Conservation (phyloP, 2,888 invertebrate species). For the Stenchaetothrips biformis region DNA sequence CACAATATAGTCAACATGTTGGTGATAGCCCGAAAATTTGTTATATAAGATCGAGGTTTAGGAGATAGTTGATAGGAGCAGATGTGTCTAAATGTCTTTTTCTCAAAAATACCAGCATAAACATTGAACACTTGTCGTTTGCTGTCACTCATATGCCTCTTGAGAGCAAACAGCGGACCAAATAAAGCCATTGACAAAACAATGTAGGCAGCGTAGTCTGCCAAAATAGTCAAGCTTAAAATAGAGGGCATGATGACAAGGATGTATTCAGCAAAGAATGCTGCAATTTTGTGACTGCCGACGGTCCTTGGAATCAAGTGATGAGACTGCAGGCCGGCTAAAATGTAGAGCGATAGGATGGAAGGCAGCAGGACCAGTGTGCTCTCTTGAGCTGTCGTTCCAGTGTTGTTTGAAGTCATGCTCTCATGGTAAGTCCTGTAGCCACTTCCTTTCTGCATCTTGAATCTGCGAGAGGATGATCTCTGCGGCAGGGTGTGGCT, state of each 20-base stretch:
- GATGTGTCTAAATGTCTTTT: constrained; percentile 42
- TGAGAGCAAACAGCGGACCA: constrained; percentile 28
- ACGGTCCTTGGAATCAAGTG: neutral
- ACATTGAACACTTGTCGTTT: constrained; percentile 29
- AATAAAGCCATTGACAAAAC: constrained; percentile 39
- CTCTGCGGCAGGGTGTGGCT: no score
- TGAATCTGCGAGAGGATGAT: neutral
- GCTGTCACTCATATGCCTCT: constrained; percentile 32
- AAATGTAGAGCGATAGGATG: neutral
- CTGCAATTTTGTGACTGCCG: constrained; percentile 37
- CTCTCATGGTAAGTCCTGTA: constrained; percentile 52
- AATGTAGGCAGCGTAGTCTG: constrained; percentile 40
- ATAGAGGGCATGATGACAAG: constrained; percentile 42
- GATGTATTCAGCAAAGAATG: constrained; percentile 43
- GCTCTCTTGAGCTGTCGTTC: constrained; percentile 42
- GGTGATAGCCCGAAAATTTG: constrained; percentile 63
- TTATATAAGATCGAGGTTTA: constrained; percentile 46
- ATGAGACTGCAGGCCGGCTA: neutral
- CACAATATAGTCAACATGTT: constrained; percentile 70
- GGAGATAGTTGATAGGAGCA: neutral
- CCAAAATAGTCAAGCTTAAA: constrained; percentile 43
- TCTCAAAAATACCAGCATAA: constrained; percentile 29
- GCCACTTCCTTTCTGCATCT: constrained; percentile 43
- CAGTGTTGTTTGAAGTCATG: constrained; percentile 47
- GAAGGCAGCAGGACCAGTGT: constrained; percentile 34